Conservation (phyloP, 2,797 vertebrate species). For the Alca torda region DNA sequence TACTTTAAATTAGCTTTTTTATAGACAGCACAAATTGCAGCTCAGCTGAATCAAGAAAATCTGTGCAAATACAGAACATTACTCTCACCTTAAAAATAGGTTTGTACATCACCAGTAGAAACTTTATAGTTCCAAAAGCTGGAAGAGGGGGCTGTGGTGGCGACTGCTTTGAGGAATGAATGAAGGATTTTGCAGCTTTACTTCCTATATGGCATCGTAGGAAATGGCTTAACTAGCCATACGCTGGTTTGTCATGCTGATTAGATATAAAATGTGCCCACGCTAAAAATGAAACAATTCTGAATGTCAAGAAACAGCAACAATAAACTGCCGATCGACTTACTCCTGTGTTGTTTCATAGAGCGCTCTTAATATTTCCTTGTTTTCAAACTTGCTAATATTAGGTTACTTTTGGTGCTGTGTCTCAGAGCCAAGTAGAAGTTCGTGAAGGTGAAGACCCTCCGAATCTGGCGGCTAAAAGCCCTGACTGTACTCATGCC, state of each 20-base stretch:
- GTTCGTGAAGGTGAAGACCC: conserved; percentile 47
- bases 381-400: background rate
- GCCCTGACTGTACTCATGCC: conserved; percentile 71
- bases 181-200: background rate
- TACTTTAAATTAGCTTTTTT: background rate
- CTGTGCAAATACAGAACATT: background rate
- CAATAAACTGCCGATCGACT: background rate
- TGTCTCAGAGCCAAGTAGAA: conserved; percentile 32
- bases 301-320: background rate
- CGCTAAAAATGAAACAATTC: background rate
- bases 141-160: background rate
- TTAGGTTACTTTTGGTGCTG: background rate
- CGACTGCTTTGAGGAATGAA: background rate
- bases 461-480: conserved; percentile 59
- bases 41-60: background rate
- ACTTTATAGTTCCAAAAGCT: background rate
- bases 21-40: background rate
- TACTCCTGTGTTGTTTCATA: background rate
- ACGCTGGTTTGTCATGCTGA: background rate
- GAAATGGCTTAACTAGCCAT: background rate
- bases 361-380: background rate
- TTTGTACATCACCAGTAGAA: background rate
- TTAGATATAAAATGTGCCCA: background rate
- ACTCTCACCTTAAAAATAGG: background rate
- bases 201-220: background rate